Conservation (phyloP, 2,797 vertebrate species). For the Sparus aurata region DNA sequence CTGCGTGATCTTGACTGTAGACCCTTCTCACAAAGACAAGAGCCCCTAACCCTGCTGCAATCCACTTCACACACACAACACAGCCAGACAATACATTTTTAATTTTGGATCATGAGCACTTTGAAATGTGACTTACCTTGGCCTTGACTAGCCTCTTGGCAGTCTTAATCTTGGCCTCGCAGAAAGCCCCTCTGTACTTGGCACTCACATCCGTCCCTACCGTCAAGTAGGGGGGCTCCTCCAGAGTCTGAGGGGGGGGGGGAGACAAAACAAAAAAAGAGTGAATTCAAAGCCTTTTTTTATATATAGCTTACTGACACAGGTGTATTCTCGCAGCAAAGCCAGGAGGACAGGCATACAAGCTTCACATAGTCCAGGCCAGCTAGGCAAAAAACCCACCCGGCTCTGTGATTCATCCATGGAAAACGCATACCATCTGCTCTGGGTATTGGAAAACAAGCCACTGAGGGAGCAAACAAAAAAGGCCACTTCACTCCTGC, state of each 20-base stretch:
- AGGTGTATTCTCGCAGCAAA: conserved; percentile 49
- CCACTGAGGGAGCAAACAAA: conserved; percentile 73
- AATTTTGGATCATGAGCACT: conserved; percentile 37
- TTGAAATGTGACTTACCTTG: conserved; percentile 84
- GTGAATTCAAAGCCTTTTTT: conserved; percentile 41
- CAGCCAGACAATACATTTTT: conserved; percentile 39
- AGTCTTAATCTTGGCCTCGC: conserved; percentile 90
- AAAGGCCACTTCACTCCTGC: conserved; percentile 72
- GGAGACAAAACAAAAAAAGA: neutral
- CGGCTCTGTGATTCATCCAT: conserved; percentile 73
- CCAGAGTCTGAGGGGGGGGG: conserved; percentile 80
- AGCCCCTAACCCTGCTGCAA: neutral
- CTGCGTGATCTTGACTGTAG: conserved; percentile 25
- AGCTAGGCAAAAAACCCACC: conserved; percentile 61
- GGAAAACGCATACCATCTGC: conserved; percentile 81
- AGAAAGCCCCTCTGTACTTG: conserved; percentile 90
- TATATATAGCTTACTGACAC: conserved; percentile 29
- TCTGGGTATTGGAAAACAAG: conserved; percentile 77
- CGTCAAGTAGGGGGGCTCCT: conserved; percentile 89
- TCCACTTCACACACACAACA: conserved; percentile 29
- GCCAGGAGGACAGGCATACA: conserved; percentile 35
- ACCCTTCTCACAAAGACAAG: conserved; percentile 24
- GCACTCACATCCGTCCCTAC: conserved; percentile 90
- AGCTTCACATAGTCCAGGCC: conserved; percentile 43
- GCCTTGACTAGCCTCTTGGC: conserved; percentile 89